A percentile compares a stretch with the other conserved stretches of the same genome.
Evolutionary conservation across 2,888 invertebrate species (phyloP).

Genomic region (Caprella mutica): DNA sequence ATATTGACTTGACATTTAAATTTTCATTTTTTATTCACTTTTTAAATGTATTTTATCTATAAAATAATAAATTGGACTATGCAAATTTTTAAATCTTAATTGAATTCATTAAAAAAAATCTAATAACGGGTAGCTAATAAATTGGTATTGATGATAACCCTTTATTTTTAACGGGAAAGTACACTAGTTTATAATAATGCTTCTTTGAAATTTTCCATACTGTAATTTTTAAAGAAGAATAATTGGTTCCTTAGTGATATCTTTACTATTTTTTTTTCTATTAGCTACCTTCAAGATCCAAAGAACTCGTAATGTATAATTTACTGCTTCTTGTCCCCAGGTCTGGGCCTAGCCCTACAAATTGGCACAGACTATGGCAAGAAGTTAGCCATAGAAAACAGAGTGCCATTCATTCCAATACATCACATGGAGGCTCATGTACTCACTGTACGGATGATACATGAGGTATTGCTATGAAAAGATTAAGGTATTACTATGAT

Average conservation of each 20-base stretch:
- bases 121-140: too few relatives aligned
- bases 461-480: constrained; percentile 43
- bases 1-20: too few relatives aligned
- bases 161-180: too few relatives aligned
- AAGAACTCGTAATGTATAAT: background rate
- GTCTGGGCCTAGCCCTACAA: constrained; percentile 61
- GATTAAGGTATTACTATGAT: too few relatives aligned
- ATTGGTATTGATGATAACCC: too few relatives aligned
- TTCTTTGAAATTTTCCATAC: too few relatives aligned
- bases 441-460: constrained; percentile 65
- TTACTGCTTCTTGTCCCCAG: constrained; percentile 40
- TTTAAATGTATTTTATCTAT: too few relatives aligned
- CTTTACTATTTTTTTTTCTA: background rate
- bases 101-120: too few relatives aligned
- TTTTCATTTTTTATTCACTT: too few relatives aligned
- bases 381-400: constrained; percentile 36
- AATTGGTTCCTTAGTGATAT: background rate
- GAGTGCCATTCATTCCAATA: constrained; percentile 71
- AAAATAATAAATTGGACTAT: too few relatives aligned
- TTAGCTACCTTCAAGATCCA: background rate
- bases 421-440: constrained; percentile 99
- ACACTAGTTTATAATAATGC: too few relatives aligned
- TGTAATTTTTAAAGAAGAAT: background rate
- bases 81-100: too few relatives aligned
- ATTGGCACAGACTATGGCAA: constrained; percentile 43